Conservation (phyloP, 2,888 invertebrate genomes). For the Drosophila neonasuta region DNA sequence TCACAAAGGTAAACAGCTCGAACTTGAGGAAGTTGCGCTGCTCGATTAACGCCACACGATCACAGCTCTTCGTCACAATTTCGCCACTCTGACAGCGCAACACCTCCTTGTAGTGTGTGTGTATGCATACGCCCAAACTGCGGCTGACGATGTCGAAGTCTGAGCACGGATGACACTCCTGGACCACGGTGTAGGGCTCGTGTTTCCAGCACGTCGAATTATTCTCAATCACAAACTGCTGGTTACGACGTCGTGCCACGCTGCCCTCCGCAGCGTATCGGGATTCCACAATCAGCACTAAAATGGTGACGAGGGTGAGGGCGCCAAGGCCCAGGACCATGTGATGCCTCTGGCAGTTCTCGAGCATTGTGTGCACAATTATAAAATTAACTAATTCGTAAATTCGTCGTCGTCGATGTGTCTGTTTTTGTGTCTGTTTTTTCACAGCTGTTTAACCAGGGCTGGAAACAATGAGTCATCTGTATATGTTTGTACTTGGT, state of each 20-base stretch:
- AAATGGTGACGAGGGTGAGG: slow-evolving; percentile 90
- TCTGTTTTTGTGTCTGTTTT: slow-evolving; percentile 1
- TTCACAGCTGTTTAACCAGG: slow-evolving; percentile 21
- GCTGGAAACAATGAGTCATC: slow-evolving; percentile 22
- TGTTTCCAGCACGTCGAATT: slow-evolving; percentile 90
- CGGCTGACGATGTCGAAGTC: slow-evolving; percentile 92
- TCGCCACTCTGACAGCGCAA: slow-evolving; percentile 91
- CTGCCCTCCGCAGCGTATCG: slow-evolving; percentile 80
- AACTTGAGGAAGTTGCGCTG: slow-evolving; percentile 87
- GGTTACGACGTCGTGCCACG: slow-evolving; percentile 58
- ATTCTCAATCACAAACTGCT: slow-evolving; percentile 87
- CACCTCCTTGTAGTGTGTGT: slow-evolving; percentile 92
- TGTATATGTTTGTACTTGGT: neutral
- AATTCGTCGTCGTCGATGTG: neutral
- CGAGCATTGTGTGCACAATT: slow-evolving; percentile 85
- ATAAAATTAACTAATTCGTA: slow-evolving; percentile 12
- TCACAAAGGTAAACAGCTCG: slow-evolving; percentile 71
- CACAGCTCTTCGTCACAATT: slow-evolving; percentile 92
- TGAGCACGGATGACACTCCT: slow-evolving; percentile 93
- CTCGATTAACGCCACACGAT: slow-evolving; percentile 91
- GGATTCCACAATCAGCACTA: slow-evolving; percentile 92
- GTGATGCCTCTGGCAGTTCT: slow-evolving; percentile 91
- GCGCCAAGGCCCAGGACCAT: slow-evolving; percentile 90
- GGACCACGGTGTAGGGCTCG: slow-evolving; percentile 87
- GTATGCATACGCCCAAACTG: slow-evolving; percentile 91